These are phyloP conservation scores for Parotia lawesii DNA, from an alignment of 2,113 vertebrate genomes.

Conservation along the genomic window DNA sequence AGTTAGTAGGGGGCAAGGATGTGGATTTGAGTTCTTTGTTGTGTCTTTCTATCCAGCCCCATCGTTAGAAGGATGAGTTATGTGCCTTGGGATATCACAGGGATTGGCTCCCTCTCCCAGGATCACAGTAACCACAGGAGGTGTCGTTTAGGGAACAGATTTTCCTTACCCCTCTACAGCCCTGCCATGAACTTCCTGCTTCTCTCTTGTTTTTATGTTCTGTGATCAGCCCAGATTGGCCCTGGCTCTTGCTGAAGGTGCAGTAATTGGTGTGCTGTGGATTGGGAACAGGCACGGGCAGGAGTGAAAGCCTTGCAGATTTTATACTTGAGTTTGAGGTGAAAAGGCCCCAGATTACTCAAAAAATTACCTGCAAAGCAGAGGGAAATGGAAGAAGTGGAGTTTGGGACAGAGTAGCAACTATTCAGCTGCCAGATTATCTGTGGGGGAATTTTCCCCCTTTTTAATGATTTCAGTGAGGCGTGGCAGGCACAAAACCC, in stretches of 20 bases:
- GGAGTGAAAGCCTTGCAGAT: not conserved
- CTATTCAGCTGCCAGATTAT: not conserved
- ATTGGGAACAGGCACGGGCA: not conserved
- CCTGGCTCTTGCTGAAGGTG: not conserved
- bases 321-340: not conserved
- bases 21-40: not conserved
- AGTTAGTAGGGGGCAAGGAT: not conserved
- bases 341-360: not conserved
- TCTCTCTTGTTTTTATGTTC: not conserved
- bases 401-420: not conserved
- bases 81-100: not conserved
- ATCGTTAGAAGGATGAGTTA: rapidly evolving
- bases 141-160: not conserved
- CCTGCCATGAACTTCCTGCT: not conserved
- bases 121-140: not conserved
- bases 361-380: not conserved
- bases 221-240: not conserved
- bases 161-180: not conserved
- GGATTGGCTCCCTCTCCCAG: not conserved
- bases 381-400: not conserved
- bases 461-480: not conserved
- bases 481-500: not conserved
- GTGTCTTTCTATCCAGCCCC: not conserved
- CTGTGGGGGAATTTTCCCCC: not conserved
- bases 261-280: not conserved